Base-by-base conservation (phyloP, 2,888 invertebrate genomes). In the Caenorhabditis auriculariae region DNA sequence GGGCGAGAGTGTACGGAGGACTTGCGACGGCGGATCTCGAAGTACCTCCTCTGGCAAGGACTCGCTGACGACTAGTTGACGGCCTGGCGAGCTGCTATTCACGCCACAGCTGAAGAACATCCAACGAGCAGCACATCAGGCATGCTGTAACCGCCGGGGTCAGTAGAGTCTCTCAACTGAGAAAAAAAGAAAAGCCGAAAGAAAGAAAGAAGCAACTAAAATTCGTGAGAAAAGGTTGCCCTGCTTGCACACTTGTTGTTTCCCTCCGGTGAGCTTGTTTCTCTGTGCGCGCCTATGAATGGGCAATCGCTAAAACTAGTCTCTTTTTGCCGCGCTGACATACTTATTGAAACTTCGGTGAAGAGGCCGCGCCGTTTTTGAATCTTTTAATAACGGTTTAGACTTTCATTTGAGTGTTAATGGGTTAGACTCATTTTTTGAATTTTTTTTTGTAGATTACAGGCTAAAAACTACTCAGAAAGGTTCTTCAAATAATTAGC, bases 101-200 rank as follows among this genome's bases (percentile, higher is more conserved):
- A 70, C 68, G 64, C 72, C 70, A 60, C 64, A 68, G 60, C 73
- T 64, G 73, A 70, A 70, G 70, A 73, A 70, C 73, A 73, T 73
- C 70, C 68, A 73, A 58, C 63, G 68, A 55, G 57, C 66, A 58
- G 48, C 63, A 62, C n/a, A n/a, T n/a, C 60, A 57, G 63, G 60
- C 70, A 70, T 70, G 65, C 70, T 70, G 63, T 48, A 69, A 69
- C 46, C 49, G 51, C 51, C 52, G 45, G 48, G 46, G 32, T 41
- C 38, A 38, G 4, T 27, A 9, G 4, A 5, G 17, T 27, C 45
- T 24, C 37, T 44, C 27, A 44, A 39, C 45, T 38, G 49, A 29
- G 24, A n/a, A n/a, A n/a, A n/a, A n/a, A n/a, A n/a, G n/a, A n/a
- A n/a, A n/a, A 26, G 48, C 42, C 38, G 43, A 24, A 12, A 26